Percentiles rank a stretch among this genome's conserved stretches.
Conservation (phyloP, 2,888 invertebrate genomes). For the Dioctria linearis region DNA sequence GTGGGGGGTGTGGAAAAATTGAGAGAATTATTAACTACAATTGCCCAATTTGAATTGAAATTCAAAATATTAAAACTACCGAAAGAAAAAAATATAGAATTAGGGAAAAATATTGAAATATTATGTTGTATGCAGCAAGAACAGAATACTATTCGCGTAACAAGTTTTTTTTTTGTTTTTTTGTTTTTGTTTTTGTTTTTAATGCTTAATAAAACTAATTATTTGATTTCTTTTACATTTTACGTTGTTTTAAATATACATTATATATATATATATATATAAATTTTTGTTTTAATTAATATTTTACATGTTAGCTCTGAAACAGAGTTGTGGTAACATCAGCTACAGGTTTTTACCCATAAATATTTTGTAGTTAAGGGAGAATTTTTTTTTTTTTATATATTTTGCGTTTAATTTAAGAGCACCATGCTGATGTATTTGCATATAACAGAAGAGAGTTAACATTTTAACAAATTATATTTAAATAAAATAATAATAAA, state of each 20-base stretch:
- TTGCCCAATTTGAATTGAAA: constrained; percentile 42
- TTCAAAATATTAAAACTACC: constrained; percentile 23
- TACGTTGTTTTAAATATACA: constrained; percentile 6
- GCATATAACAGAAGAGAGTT: neutral
- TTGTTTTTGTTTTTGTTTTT: neutral
- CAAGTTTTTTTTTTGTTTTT: constrained; percentile 16
- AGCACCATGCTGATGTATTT: neutral
- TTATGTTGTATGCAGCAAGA: constrained; percentile 26
- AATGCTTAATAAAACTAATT: constrained; percentile 40
- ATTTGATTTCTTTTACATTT: constrained; percentile 27
- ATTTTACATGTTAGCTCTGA: constrained; percentile 48
- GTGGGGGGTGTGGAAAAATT: too few relatives aligned
- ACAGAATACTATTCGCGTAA: constrained; percentile 23
- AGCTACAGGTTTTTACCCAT: constrained; percentile 43
- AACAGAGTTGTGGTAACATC: constrained; percentile 52
- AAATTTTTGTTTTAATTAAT: constrained; percentile 28
- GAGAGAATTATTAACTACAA: constrained; percentile 46
- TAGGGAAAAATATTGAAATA: constrained; percentile 27
- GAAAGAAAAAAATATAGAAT: constrained; percentile 24
- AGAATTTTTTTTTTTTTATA: neutral
- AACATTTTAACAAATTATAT: neutral
- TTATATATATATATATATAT: too few relatives aligned
- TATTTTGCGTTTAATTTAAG: neutral
- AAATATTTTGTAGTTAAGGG: neutral
- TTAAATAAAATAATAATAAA: too few relatives aligned